Conservation (phyloP, 2,888 invertebrate genomes). For the Agrotis puta region DNA sequence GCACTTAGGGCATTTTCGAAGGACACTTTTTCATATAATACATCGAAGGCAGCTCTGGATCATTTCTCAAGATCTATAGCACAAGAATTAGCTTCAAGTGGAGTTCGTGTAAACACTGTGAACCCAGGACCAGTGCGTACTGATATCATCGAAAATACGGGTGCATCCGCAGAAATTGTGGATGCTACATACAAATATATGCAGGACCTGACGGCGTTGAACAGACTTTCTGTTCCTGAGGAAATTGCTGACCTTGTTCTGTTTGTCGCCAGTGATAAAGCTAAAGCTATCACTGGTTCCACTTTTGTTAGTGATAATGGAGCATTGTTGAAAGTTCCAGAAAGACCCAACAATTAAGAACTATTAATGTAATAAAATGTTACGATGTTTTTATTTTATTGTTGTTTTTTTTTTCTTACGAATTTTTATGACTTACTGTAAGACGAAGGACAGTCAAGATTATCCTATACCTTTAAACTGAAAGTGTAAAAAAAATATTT, state of each 20-base stretch:
- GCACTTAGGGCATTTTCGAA: not conserved
- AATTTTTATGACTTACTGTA: not conserved
- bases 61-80: constrained; percentile 67
- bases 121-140: constrained; percentile 63
- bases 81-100: constrained; percentile 93
- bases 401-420: not conserved
- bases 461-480: too few relatives aligned
- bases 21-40: constrained; percentile 40
- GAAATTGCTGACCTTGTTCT: constrained; percentile 69
- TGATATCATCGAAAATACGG: constrained; percentile 38
- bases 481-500: too few relatives aligned
- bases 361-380: too few relatives aligned
- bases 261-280: constrained; percentile 68
- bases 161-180: not conserved
- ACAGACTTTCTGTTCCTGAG: constrained; percentile 54
- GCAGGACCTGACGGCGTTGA: constrained; percentile 9
- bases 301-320: constrained; percentile 55
- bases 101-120: constrained; percentile 92
- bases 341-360: not conserved
- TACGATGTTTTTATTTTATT: not conserved
- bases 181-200: constrained; percentile 18
- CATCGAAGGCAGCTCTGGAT: constrained; percentile 66
- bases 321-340: constrained; percentile 8
- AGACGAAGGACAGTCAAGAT: not conserved
- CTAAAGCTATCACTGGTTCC: constrained; percentile 67